Evolutionary conservation across 1,140 invertebrate species (phyloP).

Genomic region (Harpegnathos saltator): DNA sequence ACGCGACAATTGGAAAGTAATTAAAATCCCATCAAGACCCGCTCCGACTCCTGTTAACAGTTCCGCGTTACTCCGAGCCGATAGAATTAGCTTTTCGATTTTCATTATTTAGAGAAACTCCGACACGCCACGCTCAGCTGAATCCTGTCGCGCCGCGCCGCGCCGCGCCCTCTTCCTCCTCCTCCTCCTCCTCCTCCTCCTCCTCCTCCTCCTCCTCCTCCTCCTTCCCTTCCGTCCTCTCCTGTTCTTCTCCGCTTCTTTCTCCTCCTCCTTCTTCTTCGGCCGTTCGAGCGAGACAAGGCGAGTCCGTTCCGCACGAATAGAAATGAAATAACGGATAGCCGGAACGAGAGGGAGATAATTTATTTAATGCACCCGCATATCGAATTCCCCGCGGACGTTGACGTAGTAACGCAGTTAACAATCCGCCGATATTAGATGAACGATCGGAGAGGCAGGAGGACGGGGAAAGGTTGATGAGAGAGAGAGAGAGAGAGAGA

Average conservation of each 20-base stretch:
- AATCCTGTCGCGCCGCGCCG: not conserved
- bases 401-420: not conserved
- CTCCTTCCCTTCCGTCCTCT: too few relatives aligned
- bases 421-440: not conserved
- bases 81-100: slow-evolving; percentile 74
- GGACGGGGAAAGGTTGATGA: too few relatives aligned
- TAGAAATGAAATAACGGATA: slow-evolving; percentile 38
- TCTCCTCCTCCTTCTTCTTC: not conserved
- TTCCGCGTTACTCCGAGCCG: slow-evolving; percentile 37
- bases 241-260: too few relatives aligned
- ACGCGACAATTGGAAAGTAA: slow-evolving; percentile 78
- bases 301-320: slow-evolving; percentile 9
- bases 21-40: slow-evolving; percentile 78
- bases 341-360: not conserved
- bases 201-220: too few relatives aligned
- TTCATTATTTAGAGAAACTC: slow-evolving; percentile 71
- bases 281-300: not conserved
- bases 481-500: not conserved
- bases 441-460: not conserved
- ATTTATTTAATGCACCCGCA: slow-evolving; percentile 9
- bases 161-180: too few relatives aligned
- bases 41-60: slow-evolving; percentile 51
- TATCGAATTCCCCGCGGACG: not conserved
- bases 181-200: too few relatives aligned
- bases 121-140: not conserved